Evolutionary conservation across 1,140 invertebrate species (phyloP), one percentile per base, ranked within the genome.

Genomic region (Musca vetustissima): DNA sequence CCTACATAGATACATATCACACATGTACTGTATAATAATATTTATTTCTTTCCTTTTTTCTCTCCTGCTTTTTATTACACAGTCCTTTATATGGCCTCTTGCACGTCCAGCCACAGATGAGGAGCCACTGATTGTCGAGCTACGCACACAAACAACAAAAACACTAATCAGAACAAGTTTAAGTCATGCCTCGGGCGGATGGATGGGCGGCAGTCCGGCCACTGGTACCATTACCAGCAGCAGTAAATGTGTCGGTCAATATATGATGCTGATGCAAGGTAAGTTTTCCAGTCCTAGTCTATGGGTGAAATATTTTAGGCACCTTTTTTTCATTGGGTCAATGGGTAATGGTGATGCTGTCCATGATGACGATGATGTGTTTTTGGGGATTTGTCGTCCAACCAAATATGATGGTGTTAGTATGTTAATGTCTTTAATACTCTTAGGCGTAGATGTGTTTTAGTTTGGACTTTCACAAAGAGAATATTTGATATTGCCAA

Each of bases 81-180:
- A 94, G 92, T 87, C 85, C 65, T 92, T 92, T 77, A 89, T 90
- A 69, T 94, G 92, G 92, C 88, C 88, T 14, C 84, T 93, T 69
- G 87, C 85, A 2, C 80, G 88, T 64, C 85, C 88, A 0, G 84
- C 93, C 64, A 88, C 88, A 66, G 86, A 88, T 49, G 87, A 89
- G 52, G 92, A 94, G 81, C 83, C 87, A 13, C 79, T 94, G 21
- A 86, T 88, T 65, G 85, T 94, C 49, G 85, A 91, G 69, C 80
- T 94, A 1, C 84, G 89, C 48, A 86, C 87, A 48, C 87, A 88
- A 76, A 89, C 73, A 66, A 75, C 72, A 47, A 75, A 75, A 72
- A 71, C 73, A 0, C 19, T 75, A 22, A 57, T 75, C 19, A 71
- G 71, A 36, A 72, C 70, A 15, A 69, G 70, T 13, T 65, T 74